Evolutionary conservation across 2,888 invertebrate species (phyloP).

Genomic region (Nineta flava): DNA sequence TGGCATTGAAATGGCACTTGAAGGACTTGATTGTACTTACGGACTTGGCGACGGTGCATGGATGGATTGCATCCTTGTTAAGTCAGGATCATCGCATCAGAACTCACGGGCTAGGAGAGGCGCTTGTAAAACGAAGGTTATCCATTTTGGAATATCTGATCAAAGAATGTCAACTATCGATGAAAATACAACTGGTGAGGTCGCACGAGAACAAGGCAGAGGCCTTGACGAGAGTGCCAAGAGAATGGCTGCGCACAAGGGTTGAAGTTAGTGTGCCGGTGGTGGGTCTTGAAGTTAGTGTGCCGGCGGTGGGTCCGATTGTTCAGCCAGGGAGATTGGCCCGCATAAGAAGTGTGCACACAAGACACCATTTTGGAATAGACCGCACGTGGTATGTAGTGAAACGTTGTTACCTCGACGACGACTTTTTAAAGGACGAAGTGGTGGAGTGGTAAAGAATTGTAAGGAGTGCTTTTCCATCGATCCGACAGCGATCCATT

Average conservation of each 20-base stretch:
- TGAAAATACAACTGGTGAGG: background rate
- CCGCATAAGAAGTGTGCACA: background rate
- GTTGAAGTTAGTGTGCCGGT: background rate
- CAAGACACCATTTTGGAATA: background rate
- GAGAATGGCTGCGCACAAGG: background rate
- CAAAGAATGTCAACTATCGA: background rate
- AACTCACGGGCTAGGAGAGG: background rate
- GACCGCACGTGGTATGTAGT: background rate
- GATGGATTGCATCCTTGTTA: no score
- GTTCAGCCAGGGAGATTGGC: background rate
- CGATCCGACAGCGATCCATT: background rate
- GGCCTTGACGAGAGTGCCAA: background rate
- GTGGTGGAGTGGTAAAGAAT: background rate
- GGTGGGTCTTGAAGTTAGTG: background rate
- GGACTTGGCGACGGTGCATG: no score
- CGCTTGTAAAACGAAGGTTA: background rate
- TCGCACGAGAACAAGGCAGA: background rate
- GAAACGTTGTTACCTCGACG: background rate
- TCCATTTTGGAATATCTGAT: background rate
- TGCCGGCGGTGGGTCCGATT: no score
- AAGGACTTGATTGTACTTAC: no score
- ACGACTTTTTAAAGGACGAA: no score
- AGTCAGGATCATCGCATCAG: no score
- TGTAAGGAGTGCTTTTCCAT: background rate
- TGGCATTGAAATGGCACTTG: no score